Evolutionary conservation across 2,797 vertebrate species (phyloP).

Genomic region (Nannoperca australis): DNA sequence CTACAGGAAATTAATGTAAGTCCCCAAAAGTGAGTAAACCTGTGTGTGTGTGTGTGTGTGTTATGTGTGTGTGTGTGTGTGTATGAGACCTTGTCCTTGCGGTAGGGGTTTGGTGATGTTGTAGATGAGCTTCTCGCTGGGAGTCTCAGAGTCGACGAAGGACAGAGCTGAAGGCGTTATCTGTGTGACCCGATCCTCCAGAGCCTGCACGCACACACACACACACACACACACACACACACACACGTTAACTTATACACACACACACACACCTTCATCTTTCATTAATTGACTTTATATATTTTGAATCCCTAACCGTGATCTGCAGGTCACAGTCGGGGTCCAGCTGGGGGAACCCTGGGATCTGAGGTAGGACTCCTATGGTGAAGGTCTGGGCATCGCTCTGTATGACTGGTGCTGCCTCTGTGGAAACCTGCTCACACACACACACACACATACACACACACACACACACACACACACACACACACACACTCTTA

Average conservation of each 20-base stretch:
- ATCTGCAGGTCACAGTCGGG: constrained; percentile 91
- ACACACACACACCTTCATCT: constrained; percentile 8
- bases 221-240: constrained; percentile 32
- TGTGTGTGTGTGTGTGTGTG: not conserved
- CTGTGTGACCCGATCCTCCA: constrained; percentile 92
- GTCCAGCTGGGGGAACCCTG: constrained; percentile 87
- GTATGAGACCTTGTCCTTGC: constrained; percentile 87
- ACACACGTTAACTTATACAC: constrained; percentile 12
- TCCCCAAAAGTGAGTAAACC: no score
- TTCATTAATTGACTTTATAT: not conserved
- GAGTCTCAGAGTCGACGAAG: constrained; percentile 90
- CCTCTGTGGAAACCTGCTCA: constrained; percentile 89
- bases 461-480: not conserved
- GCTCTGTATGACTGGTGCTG: constrained; percentile 69
- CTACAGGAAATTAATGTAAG: no score
- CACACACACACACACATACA: not conserved
- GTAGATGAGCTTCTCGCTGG: constrained; percentile 91
- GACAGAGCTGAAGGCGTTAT: constrained; percentile 91
- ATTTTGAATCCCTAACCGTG: constrained; percentile 86
- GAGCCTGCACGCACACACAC: constrained; percentile 84
- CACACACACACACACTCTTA: not conserved
- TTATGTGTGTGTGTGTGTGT: constrained; percentile 1
- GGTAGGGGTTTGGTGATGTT: constrained; percentile 92
- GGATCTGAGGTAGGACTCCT: constrained; percentile 89
- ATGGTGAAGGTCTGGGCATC: constrained; percentile 91